Base-by-base conservation (phyloP, 2,113 vertebrate genomes). In the Ornithorhynchus anatinus region DNA sequence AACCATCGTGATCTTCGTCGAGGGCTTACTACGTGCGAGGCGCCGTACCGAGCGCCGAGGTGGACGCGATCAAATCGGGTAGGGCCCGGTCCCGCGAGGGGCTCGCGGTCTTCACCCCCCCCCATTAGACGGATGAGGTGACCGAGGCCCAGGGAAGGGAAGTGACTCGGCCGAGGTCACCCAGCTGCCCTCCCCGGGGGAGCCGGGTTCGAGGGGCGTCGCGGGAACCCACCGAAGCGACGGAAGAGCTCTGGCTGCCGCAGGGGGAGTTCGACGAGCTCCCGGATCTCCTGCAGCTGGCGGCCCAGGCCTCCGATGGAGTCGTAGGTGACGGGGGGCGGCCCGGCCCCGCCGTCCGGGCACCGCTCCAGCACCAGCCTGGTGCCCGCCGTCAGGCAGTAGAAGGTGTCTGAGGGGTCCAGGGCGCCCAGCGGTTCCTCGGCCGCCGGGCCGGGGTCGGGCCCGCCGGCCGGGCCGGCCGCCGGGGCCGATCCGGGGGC, bases 241-340 rank as follows among this genome's bases (percentile, higher is more conserved):
- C 84, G 94, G 86, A 99, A 98, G 37, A 99, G 88, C 62, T 96
- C 93, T 0, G 97, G 93, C 45, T 94, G 95, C 86, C 95, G 97
- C 72, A 99, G 84, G 20, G 97, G 98, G 66, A 99, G 90, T 85
- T 99, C 96, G 32, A 99, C 90, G 4, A 94, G 94, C 87, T 99
- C 96, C 88, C 95, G 93, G 83, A 99, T 96, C 59, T 86, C 91
- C 57, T 89, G 91, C 78, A 99, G 75, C 79, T 99, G 96, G 75
- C 80, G 93, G 44, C 69, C 85, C 50, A 99, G 92, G 14, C 98
- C 97, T 32, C 98, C 98, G 57, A 99, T 97, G 94, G 95, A 95
- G 72, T 93, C 92, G 22, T 97, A 99, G 2, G 93, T 98, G 79
- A 99, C 91, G 77, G 75, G 93, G 62, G 88, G 84, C 69, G 82